phyloP scores from a whole-genome alignment of 2,113 vertebrate species.

The Eretmochelys imbricata region DNA sequence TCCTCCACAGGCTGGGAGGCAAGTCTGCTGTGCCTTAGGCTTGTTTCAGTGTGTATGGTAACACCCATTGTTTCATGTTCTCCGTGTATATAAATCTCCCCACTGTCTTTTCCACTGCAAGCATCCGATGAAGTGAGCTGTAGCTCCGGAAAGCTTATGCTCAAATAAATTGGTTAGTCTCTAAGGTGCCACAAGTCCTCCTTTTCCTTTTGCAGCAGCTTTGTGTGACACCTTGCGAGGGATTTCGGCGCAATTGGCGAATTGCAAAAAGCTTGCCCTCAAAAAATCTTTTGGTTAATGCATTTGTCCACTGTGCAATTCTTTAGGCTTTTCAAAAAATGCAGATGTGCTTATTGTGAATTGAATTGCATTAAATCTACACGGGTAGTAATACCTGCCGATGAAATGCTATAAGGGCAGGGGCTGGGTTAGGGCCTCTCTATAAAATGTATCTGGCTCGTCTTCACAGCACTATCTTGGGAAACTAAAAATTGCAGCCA shows the following conservation, averaged over 20 bases:
- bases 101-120: too few relatives aligned
- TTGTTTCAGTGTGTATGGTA: too few relatives aligned
- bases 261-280: not conserved
- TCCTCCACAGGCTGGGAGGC: not conserved
- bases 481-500: not conserved
- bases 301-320: not conserved
- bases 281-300: not conserved
- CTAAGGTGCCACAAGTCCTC: too few relatives aligned
- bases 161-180: too few relatives aligned
- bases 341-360: conserved; percentile 25
- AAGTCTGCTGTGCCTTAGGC: too few relatives aligned
- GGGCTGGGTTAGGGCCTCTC: not conserved
- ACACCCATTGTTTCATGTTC: too few relatives aligned
- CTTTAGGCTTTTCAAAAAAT: not conserved
- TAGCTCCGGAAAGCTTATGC: too few relatives aligned
- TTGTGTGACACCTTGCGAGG: conserved; percentile 41
- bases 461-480: not conserved
- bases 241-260: conserved; percentile 31
- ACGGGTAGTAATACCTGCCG: not conserved
- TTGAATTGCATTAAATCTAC: conserved; percentile 46
- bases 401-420: not conserved
- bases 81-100: too few relatives aligned
- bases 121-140: too few relatives aligned
- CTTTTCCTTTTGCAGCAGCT: too few relatives aligned
- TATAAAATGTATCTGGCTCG: not conserved